These are phyloP conservation scores for Pipistrellus pygmaeus DNA, from an alignment of 2,797 vertebrate genomes.

Conservation along the genomic window DNA sequence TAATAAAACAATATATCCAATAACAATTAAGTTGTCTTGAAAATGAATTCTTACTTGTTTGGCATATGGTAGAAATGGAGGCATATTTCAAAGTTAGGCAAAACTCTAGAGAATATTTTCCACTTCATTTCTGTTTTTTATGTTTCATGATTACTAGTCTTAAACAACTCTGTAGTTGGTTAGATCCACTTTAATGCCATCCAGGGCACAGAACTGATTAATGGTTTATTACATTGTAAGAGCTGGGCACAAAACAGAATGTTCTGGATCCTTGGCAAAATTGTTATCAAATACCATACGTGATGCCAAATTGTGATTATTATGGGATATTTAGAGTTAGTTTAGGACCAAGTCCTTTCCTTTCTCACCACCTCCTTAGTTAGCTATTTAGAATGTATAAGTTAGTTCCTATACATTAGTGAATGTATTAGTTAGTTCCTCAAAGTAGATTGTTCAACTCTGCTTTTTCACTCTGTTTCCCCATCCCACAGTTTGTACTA, in stretches of 20 bases:
- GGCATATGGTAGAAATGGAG: not conserved
- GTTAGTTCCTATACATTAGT: not conserved
- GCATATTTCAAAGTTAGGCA: constrained; percentile 22
- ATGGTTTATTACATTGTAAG: constrained; percentile 15
- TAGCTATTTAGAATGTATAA: not conserved
- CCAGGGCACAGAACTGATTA: not conserved
- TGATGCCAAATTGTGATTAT: not conserved
- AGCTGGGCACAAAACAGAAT: constrained; percentile 17
- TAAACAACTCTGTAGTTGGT: constrained; percentile 43
- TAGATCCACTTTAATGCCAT: constrained; percentile 60
- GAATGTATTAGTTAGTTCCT: not conserved
- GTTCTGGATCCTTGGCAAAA: not conserved
- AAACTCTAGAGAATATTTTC: constrained; percentile 30
- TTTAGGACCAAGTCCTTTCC: not conserved
- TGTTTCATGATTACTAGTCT: constrained; percentile 26
- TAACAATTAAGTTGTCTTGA: constrained; percentile 47
- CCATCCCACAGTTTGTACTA: not conserved
- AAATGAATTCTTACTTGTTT: constrained; percentile 43
- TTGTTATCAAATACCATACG: not conserved
- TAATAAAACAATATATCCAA: not conserved
- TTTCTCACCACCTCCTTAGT: not conserved
- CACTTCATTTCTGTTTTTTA: constrained; percentile 23
- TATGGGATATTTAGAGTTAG: not conserved
- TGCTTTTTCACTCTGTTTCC: not conserved
- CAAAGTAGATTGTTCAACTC: not conserved